Evolutionary conservation across 1,140 invertebrate species (phyloP), one percentile per base, ranked within the genome.

Genomic region (Dolichoris vasculosae): DNA sequence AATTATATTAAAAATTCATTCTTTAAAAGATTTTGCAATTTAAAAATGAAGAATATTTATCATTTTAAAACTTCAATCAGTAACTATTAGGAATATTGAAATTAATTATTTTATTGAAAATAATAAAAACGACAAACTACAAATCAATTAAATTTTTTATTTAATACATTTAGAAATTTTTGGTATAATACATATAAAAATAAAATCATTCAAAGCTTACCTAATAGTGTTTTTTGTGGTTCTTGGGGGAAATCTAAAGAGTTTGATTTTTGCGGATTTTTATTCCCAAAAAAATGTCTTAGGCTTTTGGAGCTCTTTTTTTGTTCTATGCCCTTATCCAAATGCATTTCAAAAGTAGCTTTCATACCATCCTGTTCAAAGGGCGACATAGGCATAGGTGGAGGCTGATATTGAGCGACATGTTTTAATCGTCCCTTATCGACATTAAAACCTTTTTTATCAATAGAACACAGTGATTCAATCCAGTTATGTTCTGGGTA

Each of bases 351-450:
- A 87, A 95, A 95, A 1, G 94, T 93, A 38, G 94, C 91, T 63
- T 88, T 89, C 89, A 91, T 90, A 26, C 89, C 88, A 76, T 91
- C 92, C 69, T 90, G 92, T 86, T 90, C 92, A 81, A 91, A 92
- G 0, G 91, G 89, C 15, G 89, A 89, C 7, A 76, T 87, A 11
- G 91, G 91, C 67, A 91, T 89, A 0, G 90, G 89, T 9, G 91
- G 91, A 38, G 93, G 93, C 82, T 94, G 94, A 84, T 95, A 95
- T 77, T 95, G 94, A 2, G 94, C 94, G 59, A 94, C 94, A 67
- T 94, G 94, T 88, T 95, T 96, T n/a, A 96, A 84, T 69, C 87
- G 86, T 17, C 81, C 88, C n/a, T 88, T 91, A 40, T 94, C 93
- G 86, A 93, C 90, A 85, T 91, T 92, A 26, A 94, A 89, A 76